Evolutionary conservation across 2,797 vertebrate genomes (phyloP), one percentile per base, ranked within the genome.

Genomic region (Hyperoplus lanceolatus): DNA sequence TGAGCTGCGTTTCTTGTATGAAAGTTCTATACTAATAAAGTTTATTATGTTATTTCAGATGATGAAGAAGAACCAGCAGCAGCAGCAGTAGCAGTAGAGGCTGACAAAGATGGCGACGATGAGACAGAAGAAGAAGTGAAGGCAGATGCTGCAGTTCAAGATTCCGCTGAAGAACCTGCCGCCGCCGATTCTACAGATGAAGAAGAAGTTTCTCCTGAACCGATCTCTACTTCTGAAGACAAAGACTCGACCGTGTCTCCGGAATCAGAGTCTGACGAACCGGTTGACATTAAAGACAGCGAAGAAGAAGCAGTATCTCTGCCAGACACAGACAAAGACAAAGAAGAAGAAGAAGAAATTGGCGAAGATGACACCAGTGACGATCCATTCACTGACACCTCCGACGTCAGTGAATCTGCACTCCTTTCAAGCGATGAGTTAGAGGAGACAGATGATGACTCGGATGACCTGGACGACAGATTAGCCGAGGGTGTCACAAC

Each of bases 401-500:
- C 90, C 14, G 86, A 86, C 0, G 5, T 75, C 55, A 85, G 72
- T 3, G 85, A 89, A 43, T 77, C 85, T 14, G 75, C 29, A 6
- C 58, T 74, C 51, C 78, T 83, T 9, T 87, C 87, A 61, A 89
- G 75, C 13, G 87, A 90, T 0, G 90, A 92, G n/a, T 84, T 75
- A 0, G 81, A 73, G 0, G 78, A 66, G 0, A 16, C 61, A 0
- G 59, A 83, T 0, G 59, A 83, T 0, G 75, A 71, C 0, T 81
- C 86, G 0, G 88, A 82, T 0, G 87, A 85, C 39, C 85, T 84
- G 78, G 86, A 87, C 12, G 89, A 87, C 57, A 84, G 41, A 82
- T 45, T 89, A 48, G 78, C 83, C 0, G 85, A 89, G 4, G 83
- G 57, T 4, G 29, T 79, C 0, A 0, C 3, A 0, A 0, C 3